Evolutionary conservation across 1,140 invertebrate genomes (phyloP).

Genomic region (Drosophila gunungcola): DNA sequence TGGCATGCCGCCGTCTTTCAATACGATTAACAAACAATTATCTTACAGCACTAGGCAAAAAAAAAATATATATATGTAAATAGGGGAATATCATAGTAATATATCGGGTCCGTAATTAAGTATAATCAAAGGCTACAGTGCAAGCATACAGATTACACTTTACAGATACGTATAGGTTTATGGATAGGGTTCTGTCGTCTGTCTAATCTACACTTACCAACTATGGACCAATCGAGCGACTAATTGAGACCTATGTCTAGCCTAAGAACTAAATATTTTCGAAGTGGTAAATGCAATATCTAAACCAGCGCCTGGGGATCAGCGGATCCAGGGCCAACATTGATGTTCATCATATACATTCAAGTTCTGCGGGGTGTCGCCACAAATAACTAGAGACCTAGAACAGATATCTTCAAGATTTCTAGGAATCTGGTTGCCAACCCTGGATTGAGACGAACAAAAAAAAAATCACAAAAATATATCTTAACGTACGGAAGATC

Average conservation of each 20-base stretch:
- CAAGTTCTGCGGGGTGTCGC: slow-evolving; percentile 5
- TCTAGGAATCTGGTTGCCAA: not conserved
- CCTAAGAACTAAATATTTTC: slow-evolving; percentile 52
- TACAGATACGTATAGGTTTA: slow-evolving; percentile 8
- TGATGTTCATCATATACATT: slow-evolving; percentile 26
- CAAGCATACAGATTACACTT: slow-evolving; percentile 16
- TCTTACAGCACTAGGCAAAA: slow-evolving; percentile 34
- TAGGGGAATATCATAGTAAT: slow-evolving; percentile 19
- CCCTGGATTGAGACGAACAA: slow-evolving; percentile 18
- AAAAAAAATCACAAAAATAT: slow-evolving; percentile 36
- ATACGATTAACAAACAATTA: slow-evolving; percentile 44
- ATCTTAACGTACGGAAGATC: slow-evolving; percentile 5
- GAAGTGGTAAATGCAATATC: slow-evolving; percentile 62
- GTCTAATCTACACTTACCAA: slow-evolving; percentile 50
- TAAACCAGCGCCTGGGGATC: slow-evolving; percentile 17
- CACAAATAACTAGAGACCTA: not conserved
- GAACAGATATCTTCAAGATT: not conserved
- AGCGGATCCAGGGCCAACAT: slow-evolving; percentile 28
- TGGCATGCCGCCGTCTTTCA: slow-evolving; percentile 17
- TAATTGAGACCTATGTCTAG: slow-evolving; percentile 41
- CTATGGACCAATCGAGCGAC: slow-evolving; percentile 68
- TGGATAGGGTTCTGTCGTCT: slow-evolving; percentile 19
- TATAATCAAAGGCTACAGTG: slow-evolving; percentile 21
- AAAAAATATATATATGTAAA: slow-evolving; percentile 19
- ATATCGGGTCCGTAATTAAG: slow-evolving; percentile 32